Percentiles rank a stretch among this genome's conserved stretches.
Evolutionary conservation across 2,797 vertebrate genomes (phyloP).

Genomic region (Bufotes viridis): DNA sequence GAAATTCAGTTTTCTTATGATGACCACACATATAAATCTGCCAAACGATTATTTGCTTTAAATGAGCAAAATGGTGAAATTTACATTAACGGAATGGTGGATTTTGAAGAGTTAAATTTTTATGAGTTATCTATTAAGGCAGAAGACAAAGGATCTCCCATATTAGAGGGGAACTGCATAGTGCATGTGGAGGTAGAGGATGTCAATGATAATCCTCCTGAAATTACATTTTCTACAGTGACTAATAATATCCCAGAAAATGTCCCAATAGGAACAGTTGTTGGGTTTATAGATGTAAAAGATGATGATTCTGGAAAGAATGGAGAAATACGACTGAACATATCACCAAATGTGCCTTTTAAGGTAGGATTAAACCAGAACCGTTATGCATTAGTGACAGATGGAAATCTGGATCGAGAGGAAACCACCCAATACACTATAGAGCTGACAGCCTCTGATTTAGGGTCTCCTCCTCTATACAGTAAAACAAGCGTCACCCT

Average conservation of each 20-base stretch:
- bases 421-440: conserved; percentile 81
- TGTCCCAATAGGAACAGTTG: conserved; percentile 81
- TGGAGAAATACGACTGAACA: conserved; percentile 81
- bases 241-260: conserved; percentile 86
- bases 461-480: conserved; percentile 84
- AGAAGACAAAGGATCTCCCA: conserved; percentile 85
- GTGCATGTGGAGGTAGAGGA: conserved; percentile 89
- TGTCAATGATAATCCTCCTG: conserved; percentile 89
- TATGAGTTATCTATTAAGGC: conserved; percentile 91
- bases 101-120: conserved; percentile 84
- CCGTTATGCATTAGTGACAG: conserved; percentile 87
- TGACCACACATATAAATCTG: conserved; percentile 81
- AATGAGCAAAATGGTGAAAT: conserved; percentile 87
- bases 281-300: conserved; percentile 86
- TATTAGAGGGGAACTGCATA: conserved; percentile 92
- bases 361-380: conserved; percentile 84
- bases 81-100: conserved; percentile 81
- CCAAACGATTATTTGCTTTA: conserved; percentile 82
- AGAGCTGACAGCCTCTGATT: conserved; percentile 83
- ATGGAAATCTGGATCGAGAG: conserved; percentile 86
- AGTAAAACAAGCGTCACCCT: conserved; percentile 82
- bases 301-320: conserved; percentile 89
- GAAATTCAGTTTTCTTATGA: conserved; percentile 40
- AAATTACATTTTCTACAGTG: conserved; percentile 85
- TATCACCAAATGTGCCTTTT: conserved; percentile 86